Evolutionary conservation across 2,888 invertebrate species (phyloP).

Genomic region (Mallateleia sp.): DNA sequence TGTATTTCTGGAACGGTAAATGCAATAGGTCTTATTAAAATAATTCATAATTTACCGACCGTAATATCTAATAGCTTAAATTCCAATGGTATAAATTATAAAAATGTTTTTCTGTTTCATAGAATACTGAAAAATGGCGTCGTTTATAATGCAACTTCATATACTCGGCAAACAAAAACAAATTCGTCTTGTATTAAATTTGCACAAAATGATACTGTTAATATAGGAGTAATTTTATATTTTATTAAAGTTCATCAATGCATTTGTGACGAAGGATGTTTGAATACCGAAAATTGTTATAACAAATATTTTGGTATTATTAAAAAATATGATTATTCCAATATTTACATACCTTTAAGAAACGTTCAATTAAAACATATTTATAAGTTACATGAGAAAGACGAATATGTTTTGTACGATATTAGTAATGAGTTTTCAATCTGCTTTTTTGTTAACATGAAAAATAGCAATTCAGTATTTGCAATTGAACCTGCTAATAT

Average conservation of each 20-base stretch:
- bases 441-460: neutral
- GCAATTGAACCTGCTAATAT: neutral
- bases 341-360: neutral
- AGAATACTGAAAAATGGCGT: constrained; percentile 5
- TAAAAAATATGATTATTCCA: neutral
- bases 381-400: neutral
- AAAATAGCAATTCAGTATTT: neutral
- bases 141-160: neutral
- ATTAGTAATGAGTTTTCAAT: neutral
- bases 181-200: constrained; percentile 31
- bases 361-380: neutral
- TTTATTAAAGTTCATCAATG: constrained; percentile 23
- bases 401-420: neutral
- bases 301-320: constrained; percentile 12
- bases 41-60: neutral
- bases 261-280: constrained; percentile 2
- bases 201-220: neutral
- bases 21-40: neutral
- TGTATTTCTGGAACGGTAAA: neutral
- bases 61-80: neutral
- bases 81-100: neutral
- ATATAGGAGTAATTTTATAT: constrained; percentile 2
- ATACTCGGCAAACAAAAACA: constrained; percentile 7
- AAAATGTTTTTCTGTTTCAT: neutral
- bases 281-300: neutral